A percentile compares a stretch with the other conserved stretches of the same genome.
phyloP scores from a whole-genome alignment of 2,113 vertebrate genomes.

The Excalfactoria chinensis region DNA sequence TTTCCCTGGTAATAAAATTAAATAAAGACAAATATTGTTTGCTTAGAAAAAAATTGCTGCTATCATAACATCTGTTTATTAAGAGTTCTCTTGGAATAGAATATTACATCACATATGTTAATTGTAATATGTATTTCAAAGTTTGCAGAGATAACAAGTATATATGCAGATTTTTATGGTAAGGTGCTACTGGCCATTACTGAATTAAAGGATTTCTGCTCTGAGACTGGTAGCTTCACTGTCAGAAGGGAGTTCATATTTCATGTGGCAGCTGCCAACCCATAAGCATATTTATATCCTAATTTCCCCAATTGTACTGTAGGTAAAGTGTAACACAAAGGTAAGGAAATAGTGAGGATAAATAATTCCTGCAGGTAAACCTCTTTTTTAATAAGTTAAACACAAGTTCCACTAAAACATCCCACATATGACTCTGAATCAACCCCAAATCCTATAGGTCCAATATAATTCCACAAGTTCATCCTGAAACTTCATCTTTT shows the following conservation, averaged over 20 bases:
- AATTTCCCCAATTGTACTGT: rapidly evolving
- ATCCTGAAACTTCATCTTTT: background rate
- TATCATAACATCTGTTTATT: background rate
- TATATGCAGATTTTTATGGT: background rate
- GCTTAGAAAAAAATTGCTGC: background rate
- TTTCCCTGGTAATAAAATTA: background rate
- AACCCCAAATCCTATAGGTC: rapidly evolving
- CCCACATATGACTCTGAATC: background rate
- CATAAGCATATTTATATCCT: background rate
- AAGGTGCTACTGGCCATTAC: background rate
- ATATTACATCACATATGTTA: background rate
- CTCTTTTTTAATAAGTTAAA: background rate
- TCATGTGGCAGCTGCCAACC: background rate
- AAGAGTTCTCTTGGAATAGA: background rate
- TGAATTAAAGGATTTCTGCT: background rate
- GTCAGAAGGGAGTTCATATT: background rate
- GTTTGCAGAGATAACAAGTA: background rate
- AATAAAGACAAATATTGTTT: background rate
- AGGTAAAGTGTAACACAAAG: background rate
- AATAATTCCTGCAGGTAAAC: background rate
- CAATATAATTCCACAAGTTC: background rate
- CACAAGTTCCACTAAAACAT: background rate
- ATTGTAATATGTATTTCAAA: background rate
- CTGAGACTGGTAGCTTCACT: background rate
- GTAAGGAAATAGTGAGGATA: background rate